A percentile compares a stretch with the other conserved stretches of the same genome.
These are phyloP conservation scores for Dendronephthya gigantea DNA, from an alignment of 64 coral and sea anemone species.

Conservation along the genomic window DNA sequence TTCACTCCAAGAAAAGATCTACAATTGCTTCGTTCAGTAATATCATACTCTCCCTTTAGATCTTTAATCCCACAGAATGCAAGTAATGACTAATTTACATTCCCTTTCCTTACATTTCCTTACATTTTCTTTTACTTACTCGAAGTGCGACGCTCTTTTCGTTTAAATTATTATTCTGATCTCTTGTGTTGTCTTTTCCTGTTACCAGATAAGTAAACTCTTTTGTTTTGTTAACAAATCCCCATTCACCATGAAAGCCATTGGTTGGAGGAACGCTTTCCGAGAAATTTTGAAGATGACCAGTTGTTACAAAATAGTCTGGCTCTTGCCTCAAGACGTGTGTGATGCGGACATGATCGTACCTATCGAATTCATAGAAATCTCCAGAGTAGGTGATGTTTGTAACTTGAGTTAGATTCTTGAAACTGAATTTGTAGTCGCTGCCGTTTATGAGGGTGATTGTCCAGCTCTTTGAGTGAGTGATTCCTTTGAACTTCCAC, in stretches of 20 bases:
- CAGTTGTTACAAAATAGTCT: constrained; percentile 37
- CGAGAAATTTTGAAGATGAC: constrained; percentile 35
- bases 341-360: constrained; percentile 49
- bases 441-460: constrained; percentile 32
- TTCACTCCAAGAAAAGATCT: no score
- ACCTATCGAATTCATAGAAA: constrained; percentile 44
- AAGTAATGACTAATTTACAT: no score
- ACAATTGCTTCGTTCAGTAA: no score
- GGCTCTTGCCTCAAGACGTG: constrained; percentile 53
- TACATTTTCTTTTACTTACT: no score
- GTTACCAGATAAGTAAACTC: constrained; percentile 56
- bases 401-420: constrained; percentile 32
- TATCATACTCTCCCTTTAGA: no score
- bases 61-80: no score
- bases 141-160: background rate
- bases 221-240: constrained; percentile 43
- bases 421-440: constrained; percentile 44
- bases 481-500: constrained; percentile 37
- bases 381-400: constrained; percentile 63
- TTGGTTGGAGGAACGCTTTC: constrained; percentile 34
- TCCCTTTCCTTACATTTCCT: no score
- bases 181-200: background rate
- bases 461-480: constrained; percentile 47
- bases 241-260: constrained; percentile 60
- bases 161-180: background rate